phyloP scores from a whole-genome alignment of 2,113 vertebrate species.

The Chaetorhynchus papuensis region DNA sequence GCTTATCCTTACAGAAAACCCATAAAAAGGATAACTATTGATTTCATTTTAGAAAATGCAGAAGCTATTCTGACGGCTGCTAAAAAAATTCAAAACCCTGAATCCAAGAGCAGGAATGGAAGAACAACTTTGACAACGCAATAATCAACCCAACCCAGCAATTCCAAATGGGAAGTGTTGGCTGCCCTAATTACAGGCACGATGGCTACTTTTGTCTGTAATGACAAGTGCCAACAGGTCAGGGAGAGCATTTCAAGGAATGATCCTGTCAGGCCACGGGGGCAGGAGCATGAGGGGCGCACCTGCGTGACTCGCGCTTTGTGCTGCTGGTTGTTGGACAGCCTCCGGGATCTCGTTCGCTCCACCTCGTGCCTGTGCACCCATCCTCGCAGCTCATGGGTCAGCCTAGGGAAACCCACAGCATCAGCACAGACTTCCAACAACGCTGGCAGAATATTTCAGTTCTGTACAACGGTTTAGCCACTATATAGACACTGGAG shows the following conservation, averaged over 20 bases:
- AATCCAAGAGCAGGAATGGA: not conserved
- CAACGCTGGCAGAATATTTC: not conserved
- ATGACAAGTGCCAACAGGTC: not conserved
- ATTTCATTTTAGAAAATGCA: not conserved
- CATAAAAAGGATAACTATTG: not conserved
- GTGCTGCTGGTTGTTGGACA: slow-evolving; percentile 33
- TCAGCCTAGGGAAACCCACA: not conserved
- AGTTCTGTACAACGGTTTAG: not conserved
- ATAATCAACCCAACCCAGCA: not conserved
- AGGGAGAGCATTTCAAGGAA: not conserved
- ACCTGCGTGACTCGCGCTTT: slow-evolving; percentile 13
- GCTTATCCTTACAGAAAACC: not conserved
- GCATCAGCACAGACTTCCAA: not conserved
- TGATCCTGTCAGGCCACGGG: not conserved
- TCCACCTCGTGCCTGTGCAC: slow-evolving; percentile 57
- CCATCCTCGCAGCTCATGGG: slow-evolving; percentile 52
- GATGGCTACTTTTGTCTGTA: not conserved
- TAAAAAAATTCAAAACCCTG: not conserved
- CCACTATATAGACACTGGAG: not conserved
- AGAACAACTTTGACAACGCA: not conserved
- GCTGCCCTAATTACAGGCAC: not conserved
- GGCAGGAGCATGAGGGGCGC: not conserved
- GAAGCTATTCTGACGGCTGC: not conserved
- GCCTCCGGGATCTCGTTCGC: slow-evolving; percentile 5
- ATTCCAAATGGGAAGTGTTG: not conserved